phyloP scores from a whole-genome alignment of 92 coral and sea anemone genomes.

The Palythoa caribaeorum region DNA sequence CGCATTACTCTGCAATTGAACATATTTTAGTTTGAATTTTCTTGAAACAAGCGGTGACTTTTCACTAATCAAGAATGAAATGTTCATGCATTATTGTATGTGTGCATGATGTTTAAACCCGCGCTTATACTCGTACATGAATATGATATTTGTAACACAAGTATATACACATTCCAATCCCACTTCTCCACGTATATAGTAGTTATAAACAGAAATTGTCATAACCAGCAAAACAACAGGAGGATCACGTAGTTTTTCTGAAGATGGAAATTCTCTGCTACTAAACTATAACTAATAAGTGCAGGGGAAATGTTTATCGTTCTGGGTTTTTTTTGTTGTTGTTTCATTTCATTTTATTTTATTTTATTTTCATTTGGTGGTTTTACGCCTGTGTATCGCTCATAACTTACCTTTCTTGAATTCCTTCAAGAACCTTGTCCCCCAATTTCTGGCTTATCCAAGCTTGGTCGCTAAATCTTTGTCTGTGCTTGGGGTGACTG shows the following conservation, averaged over 20 bases:
- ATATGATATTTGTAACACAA: too few species aligned
- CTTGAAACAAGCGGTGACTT: neutral
- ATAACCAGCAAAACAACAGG: too few species aligned
- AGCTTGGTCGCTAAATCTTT: constrained; percentile 94
- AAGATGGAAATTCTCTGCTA: neutral
- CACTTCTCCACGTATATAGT: too few species aligned
- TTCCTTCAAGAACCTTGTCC: constrained; percentile 69
- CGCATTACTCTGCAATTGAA: constrained; percentile 71
- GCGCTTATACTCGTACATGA: too few species aligned
- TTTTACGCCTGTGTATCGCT: neutral
- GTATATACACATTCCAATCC: too few species aligned
- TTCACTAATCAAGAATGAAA: neutral
- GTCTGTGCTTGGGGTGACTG: constrained; percentile 93
- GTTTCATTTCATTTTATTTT: too few species aligned
- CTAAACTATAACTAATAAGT: neutral
- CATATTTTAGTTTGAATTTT: neutral
- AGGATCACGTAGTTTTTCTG: too few species aligned
- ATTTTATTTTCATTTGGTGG: neutral
- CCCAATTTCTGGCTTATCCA: constrained; percentile 86
- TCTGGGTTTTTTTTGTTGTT: too few species aligned
- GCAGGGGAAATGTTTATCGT: too few species aligned
- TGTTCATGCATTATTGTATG: too few species aligned
- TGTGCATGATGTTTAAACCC: too few species aligned
- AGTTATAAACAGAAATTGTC: too few species aligned
- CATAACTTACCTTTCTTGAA: constrained; percentile 75